Evolutionary conservation across 2,888 invertebrate species (phyloP).

Genomic region (Drosophila mayaguana): DNA sequence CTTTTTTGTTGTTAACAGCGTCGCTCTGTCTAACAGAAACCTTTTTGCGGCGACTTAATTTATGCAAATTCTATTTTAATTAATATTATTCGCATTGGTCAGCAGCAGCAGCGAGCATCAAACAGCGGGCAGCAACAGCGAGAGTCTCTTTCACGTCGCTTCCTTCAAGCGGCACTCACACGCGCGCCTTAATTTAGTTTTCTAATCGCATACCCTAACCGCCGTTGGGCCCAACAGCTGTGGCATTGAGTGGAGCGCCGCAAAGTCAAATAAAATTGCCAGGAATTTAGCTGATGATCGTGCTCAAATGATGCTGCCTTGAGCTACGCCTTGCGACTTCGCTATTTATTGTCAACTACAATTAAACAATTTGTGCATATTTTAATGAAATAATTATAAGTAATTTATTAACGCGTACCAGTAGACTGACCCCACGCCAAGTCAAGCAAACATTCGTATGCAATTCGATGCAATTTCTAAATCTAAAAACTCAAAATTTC

Average conservation of each 20-base stretch:
- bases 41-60: slow-evolving; percentile 60
- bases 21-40: slow-evolving; percentile 78
- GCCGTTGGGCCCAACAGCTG: background rate
- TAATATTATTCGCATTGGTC: slow-evolving; percentile 67
- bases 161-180: slow-evolving; percentile 54
- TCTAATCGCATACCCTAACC: slow-evolving; percentile 58
- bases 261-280: background rate
- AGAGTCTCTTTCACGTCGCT: slow-evolving; percentile 58
- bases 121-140: slow-evolving; percentile 31
- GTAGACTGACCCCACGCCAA: background rate
- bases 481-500: background rate
- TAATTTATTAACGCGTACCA: background rate
- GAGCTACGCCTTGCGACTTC: background rate
- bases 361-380: background rate
- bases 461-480: background rate
- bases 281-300: slow-evolving; percentile 1
- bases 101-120: slow-evolving; percentile 28
- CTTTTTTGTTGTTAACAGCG: slow-evolving; percentile 50
- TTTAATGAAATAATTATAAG: slow-evolving; percentile 1
- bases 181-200: slow-evolving; percentile 71
- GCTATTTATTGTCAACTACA: background rate
- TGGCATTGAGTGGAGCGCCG: background rate
- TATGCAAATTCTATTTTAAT: slow-evolving; percentile 81
- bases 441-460: background rate
- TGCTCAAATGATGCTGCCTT: background rate